phyloP scores from a whole-genome alignment of 2,113 vertebrate species.

The Salvelinus alpinus region DNA sequence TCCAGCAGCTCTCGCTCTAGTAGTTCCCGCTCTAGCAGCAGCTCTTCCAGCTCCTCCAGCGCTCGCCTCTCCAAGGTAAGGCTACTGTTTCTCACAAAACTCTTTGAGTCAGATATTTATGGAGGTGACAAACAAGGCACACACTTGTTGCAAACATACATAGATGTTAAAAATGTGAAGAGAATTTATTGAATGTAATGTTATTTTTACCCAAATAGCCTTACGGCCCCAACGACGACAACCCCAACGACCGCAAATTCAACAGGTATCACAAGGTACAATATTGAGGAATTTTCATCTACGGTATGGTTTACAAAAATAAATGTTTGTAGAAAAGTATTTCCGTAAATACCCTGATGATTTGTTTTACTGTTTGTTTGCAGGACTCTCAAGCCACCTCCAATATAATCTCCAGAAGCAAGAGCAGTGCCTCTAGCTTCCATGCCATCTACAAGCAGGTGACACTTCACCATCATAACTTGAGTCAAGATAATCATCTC shows the following conservation, averaged over 20 bases:
- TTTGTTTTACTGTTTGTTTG: not conserved
- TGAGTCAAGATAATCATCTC: not conserved
- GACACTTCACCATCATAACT: constrained; percentile 6
- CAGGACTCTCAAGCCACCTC: constrained; percentile 22
- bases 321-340: not conserved
- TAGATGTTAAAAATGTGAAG: not conserved
- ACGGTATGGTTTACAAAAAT: not conserved
- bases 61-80: constrained; percentile 42
- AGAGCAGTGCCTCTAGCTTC: constrained; percentile 60
- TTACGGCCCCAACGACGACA: not conserved
- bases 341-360: not conserved
- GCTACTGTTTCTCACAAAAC: not conserved
- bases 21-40: no score
- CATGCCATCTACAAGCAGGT: constrained; percentile 59
- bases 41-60: no score
- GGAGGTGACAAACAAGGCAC: not conserved
- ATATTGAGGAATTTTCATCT: not conserved
- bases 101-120: not conserved
- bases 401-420: constrained; percentile 35
- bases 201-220: constrained; percentile 34
- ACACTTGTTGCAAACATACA: not conserved
- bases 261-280: constrained; percentile 37
- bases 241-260: constrained; percentile 32
- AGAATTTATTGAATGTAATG: not conserved
- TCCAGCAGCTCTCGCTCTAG: no score